Percentiles rank a stretch among this genome's conserved stretches.
Evolutionary conservation across 92 coral and sea anemone genomes (phyloP).

Genomic region (Zoanthus gigantus): DNA sequence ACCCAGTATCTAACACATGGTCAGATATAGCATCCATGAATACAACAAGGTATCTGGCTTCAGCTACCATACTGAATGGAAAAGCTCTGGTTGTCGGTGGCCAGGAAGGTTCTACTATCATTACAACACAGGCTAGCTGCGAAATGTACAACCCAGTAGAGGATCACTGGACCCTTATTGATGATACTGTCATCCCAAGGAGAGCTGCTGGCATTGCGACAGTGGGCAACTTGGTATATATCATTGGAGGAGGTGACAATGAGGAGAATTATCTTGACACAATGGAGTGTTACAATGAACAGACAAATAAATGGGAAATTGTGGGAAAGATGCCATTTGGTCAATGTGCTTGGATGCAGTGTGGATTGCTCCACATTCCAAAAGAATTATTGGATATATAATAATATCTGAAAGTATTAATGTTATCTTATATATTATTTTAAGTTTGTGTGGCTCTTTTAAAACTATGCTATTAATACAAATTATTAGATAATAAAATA

Average conservation of each 20-base stretch:
- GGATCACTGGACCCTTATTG: conserved; percentile 74
- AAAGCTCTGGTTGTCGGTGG: conserved; percentile 78
- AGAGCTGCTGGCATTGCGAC: conserved; percentile 83
- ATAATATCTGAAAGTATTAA: background rate
- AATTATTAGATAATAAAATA: no score
- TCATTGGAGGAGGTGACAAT: conserved; percentile 75
- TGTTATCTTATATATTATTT: no score
- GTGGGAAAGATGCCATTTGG: conserved; percentile 62
- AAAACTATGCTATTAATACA: no score
- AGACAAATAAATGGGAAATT: conserved; percentile 63
- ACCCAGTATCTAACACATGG: conserved; percentile 66
- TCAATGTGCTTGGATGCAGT: conserved; percentile 72
- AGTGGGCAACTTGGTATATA: conserved; percentile 63
- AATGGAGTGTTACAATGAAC: conserved; percentile 77
- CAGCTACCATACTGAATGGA: conserved; percentile 64
- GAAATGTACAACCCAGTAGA: conserved; percentile 70
- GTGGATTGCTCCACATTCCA: conserved; percentile 65
- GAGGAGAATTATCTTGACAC: conserved; percentile 52
- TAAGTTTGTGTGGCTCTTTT: no score
- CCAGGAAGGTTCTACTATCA: conserved; percentile 54
- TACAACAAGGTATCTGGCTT: conserved; percentile 67
- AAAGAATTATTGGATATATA: conserved; percentile 37
- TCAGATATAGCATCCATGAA: conserved; percentile 66
- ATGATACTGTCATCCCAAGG: conserved; percentile 71
- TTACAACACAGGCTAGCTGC: conserved; percentile 75